Evolutionary conservation across 2,888 invertebrate genomes (phyloP), one percentile per base, ranked within the genome.

Genomic region (Rhamnusium bicolor): DNA sequence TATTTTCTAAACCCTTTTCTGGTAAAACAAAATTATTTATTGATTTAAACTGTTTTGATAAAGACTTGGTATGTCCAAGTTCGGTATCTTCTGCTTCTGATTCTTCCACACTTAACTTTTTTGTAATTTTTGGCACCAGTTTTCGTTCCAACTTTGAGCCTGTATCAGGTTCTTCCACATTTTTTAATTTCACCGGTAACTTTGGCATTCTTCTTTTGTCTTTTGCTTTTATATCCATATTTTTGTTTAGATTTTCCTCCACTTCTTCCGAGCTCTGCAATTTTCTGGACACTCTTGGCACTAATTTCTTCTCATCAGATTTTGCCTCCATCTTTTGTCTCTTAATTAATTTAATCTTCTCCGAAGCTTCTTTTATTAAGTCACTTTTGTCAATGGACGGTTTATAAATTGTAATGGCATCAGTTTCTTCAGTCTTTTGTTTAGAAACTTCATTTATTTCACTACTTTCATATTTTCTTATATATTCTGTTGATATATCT

Each of bases 1-100:
- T 79, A 66, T 75, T 77, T 71, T 79, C 78, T 21, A 60, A 32
- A 72, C 72, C 74, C 67, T 29, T 66, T 40, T 51, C 21, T 6
- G 21, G 46, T 16, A 53, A 14, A 1, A 16, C 21, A 32, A 67
- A 10, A 27, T 32, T 51, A 53, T 10, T 65, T 12, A 16, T 12
- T 14, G 62, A 46, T 65, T 54, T 76, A 24, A 56, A 8, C 21
- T 63, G 24, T 58, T 54, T 69, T 51, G 51, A 24, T 21, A n/a
- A 47, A 27, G 61, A 27, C 19, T 29, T 61, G 16, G 18, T 14
- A n/a, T 10, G 40, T 14, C 12, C 40, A n/a, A n/a, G 40, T 12
- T n/a, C 40, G n/a, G 4, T 40, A 19, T 47, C 61, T 29, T 32
- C 66, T 24, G 53, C 27, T 40, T 46, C n/a, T 5, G 14, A 14